phyloP scores from a whole-genome alignment of 2,113 vertebrate species.

The Microcebus jonahi region DNA sequence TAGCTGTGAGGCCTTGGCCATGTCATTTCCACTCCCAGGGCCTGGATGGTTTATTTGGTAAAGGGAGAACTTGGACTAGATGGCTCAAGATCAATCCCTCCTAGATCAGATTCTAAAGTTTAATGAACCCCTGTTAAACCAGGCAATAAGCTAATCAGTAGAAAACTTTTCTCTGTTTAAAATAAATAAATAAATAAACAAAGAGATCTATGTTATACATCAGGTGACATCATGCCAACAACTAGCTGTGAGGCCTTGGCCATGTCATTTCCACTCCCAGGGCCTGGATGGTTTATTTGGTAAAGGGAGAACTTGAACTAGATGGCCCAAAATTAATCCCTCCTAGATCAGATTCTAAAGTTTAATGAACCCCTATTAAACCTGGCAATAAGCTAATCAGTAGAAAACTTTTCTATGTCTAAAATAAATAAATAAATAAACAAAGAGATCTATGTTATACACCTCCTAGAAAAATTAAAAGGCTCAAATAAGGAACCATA shows the following conservation, averaged over 20 bases:
- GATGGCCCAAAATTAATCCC: not conserved
- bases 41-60: not conserved
- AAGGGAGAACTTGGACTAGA: not conserved
- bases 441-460: not conserved
- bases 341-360: not conserved
- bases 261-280: not conserved
- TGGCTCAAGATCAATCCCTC: not conserved
- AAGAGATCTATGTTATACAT: not conserved
- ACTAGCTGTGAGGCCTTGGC: not conserved
- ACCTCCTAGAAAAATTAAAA: not conserved
- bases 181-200: too few species aligned
- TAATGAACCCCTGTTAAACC: not conserved
- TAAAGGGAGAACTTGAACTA: not conserved
- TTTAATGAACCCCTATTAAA: not conserved
- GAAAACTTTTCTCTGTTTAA: not conserved
- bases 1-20: not conserved
- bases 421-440: not conserved
- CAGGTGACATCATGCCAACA: not conserved
- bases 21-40: not conserved
- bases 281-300: not conserved
- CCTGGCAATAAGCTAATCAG: not conserved
- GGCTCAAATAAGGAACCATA: not conserved
- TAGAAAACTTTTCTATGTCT: not conserved
- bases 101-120: not conserved
- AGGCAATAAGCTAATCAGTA: not conserved